Evolutionary conservation across 2,888 invertebrate species (phyloP).

Genomic region (Thyatira batis): DNA sequence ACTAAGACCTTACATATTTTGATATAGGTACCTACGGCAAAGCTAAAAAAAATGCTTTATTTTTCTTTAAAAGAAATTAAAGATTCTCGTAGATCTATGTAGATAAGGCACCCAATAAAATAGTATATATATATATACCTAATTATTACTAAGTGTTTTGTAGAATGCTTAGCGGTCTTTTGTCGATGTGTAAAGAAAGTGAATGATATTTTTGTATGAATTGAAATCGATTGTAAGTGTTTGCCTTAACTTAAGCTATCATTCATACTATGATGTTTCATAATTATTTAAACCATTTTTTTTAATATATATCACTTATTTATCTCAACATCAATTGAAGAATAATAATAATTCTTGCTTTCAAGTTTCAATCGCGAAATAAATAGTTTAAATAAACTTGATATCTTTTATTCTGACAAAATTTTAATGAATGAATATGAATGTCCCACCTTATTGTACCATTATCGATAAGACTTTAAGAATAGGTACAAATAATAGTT

Average conservation of each 20-base stretch:
- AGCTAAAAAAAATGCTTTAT: neutral
- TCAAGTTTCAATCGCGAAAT: neutral
- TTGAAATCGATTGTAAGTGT: conserved; percentile 65
- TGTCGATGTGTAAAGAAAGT: conserved; percentile 72
- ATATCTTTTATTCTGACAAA: conserved; percentile 40
- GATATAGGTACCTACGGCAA: neutral
- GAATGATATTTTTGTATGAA: conserved; percentile 80
- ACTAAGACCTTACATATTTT: neutral
- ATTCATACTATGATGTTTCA: conserved; percentile 15
- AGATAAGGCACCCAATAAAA: neutral
- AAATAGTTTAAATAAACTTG: conserved; percentile 16
- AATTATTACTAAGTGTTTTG: conserved; percentile 30
- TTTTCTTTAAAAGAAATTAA: neutral
- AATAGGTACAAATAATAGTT: conserved; percentile 27
- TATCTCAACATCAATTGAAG: neutral
- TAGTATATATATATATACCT: neutral
- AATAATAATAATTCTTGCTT: neutral
- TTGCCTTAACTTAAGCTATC: conserved; percentile 58
- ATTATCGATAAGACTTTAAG: conserved; percentile 63
- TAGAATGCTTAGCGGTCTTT: conserved; percentile 68
- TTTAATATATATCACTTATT: neutral
- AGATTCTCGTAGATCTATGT: neutral
- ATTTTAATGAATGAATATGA: conserved; percentile 55
- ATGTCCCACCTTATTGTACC: conserved; percentile 74
- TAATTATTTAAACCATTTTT: neutral